Conservation (phyloP, 2,888 invertebrate genomes). For the Protophormia terraenovae region DNA sequence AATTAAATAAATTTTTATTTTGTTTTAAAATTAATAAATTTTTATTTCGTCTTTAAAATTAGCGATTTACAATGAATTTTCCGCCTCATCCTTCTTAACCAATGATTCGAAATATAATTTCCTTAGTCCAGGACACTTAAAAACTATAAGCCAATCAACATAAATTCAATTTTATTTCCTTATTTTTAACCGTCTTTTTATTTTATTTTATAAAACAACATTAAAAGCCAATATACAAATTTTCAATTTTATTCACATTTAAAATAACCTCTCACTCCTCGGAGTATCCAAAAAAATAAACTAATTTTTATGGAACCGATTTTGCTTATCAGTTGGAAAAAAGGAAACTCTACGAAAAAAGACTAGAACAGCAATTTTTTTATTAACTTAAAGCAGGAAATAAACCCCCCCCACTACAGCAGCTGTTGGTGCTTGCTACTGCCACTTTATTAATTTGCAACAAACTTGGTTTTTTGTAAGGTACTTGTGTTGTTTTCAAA, state of each 20-base stretch:
- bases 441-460: neutral
- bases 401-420: too few relatives aligned
- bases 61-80: too few relatives aligned
- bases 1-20: too few relatives aligned
- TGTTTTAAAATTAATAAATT: too few relatives aligned
- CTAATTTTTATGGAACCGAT: neutral
- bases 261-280: neutral
- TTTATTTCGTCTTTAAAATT: too few relatives aligned
- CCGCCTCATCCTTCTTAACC: too few relatives aligned
- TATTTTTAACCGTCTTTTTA: neutral
- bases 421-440: too few relatives aligned
- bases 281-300: neutral
- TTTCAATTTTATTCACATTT: neutral
- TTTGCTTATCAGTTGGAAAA: neutral
- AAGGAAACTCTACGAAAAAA: neutral
- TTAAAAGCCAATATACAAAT: neutral
- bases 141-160: too few relatives aligned
- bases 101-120: too few relatives aligned
- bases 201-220: neutral
- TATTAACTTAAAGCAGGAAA: neutral
- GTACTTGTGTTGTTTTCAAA: neutral
- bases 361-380: neutral
- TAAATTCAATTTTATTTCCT: neutral
- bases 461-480: neutral
- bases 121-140: too few relatives aligned